phyloP scores from a whole-genome alignment of 2,113 vertebrate species.

The Proterorhinus semilunaris region DNA sequence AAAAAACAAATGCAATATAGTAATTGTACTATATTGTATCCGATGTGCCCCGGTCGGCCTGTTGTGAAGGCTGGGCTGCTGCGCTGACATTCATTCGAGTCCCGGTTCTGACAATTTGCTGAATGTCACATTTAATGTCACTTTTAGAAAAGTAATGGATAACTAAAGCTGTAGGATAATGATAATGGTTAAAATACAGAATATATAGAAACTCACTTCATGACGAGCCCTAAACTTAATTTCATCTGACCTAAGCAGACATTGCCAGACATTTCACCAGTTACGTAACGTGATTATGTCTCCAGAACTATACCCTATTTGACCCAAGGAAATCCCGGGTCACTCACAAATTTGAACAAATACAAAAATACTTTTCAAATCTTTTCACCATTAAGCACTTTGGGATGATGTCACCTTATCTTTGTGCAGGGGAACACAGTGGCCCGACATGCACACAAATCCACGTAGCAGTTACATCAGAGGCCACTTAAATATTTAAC shows the following conservation, averaged over 20 bases:
- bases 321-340: background rate
- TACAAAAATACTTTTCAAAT: conserved; percentile 4
- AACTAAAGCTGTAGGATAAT: too few relatives aligned
- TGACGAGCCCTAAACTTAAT: background rate
- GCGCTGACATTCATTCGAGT: too few relatives aligned
- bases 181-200: too few relatives aligned
- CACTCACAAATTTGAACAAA: conserved; percentile 11
- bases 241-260: background rate
- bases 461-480: conserved; percentile 66
- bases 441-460: conserved; percentile 24
- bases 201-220: background rate
- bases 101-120: too few relatives aligned
- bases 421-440: conserved; percentile 32
- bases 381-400: conserved; percentile 29
- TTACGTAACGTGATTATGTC: background rate
- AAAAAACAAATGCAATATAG: too few relatives aligned
- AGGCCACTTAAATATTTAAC: conserved; percentile 69
- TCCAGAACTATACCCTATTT: background rate
- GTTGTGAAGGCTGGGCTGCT: too few relatives aligned
- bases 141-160: too few relatives aligned
- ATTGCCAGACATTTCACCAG: background rate
- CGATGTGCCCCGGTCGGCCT: too few relatives aligned
- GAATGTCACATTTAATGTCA: too few relatives aligned
- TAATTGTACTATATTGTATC: too few relatives aligned
- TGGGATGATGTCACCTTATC: conserved; percentile 65